phyloP scores from a whole-genome alignment of 2,888 invertebrate species.

The Terebella lapidaria region DNA sequence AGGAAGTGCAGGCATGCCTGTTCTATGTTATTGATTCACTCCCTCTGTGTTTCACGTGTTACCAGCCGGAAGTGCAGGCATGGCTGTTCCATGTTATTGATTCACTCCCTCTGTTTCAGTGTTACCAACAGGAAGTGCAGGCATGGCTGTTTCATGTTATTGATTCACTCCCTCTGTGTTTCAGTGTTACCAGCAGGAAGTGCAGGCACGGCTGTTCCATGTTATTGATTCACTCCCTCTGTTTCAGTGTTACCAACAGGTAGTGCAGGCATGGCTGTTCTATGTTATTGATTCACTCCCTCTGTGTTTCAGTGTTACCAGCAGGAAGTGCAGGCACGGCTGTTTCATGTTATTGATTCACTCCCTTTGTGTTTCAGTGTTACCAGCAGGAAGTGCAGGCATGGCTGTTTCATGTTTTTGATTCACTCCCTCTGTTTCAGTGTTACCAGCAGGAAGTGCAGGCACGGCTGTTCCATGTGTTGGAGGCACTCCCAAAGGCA shows the following conservation, averaged over 20 bases:
- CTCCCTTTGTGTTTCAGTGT: background rate
- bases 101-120: background rate
- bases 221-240: background rate
- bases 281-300: background rate
- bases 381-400: background rate
- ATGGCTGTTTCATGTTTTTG: background rate
- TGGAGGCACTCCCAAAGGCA: background rate
- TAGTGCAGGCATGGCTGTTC: background rate
- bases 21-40: background rate
- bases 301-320: background rate
- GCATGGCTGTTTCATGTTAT: background rate
- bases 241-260: background rate
- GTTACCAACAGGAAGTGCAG: background rate
- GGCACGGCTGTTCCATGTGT: background rate
- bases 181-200: background rate
- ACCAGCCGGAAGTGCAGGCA: background rate
- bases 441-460: background rate
- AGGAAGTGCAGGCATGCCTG: background rate
- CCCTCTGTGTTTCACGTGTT: background rate
- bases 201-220: background rate
- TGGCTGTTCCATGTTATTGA: background rate
- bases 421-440: background rate
- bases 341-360: background rate
- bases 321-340: background rate
- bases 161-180: background rate